Percentiles rank a stretch among this genome's conserved stretches.
phyloP scores from a whole-genome alignment of 92 coral and sea anemone species.

The Porites lobata region DNA sequence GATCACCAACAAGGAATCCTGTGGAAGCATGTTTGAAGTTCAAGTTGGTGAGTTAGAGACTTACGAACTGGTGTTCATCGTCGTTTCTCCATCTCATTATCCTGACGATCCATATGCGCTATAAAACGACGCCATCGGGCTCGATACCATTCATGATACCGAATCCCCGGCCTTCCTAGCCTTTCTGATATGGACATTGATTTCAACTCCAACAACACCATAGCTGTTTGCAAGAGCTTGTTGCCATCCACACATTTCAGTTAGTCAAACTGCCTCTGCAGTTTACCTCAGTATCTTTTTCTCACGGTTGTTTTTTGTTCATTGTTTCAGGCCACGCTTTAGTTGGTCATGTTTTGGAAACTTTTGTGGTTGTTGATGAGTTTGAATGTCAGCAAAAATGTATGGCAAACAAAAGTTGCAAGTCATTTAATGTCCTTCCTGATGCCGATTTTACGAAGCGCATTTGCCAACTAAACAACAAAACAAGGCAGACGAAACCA shows the following conservation, averaged over 20 bases:
- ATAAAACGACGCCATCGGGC: no score
- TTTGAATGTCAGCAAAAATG: slow-evolving; percentile 11
- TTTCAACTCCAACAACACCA: no score
- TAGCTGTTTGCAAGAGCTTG: no score
- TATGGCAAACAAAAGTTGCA: background rate
- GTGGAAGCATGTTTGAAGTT: background rate
- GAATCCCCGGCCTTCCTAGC: no score
- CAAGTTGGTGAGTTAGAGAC: background rate
- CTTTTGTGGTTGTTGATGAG: background rate
- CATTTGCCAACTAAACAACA: background rate
- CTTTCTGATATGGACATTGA: no score
- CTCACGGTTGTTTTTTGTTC: background rate
- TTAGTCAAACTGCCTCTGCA: no score
- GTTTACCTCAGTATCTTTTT: no score
- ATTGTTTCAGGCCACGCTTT: background rate
- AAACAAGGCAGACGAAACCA: background rate
- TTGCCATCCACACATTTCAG: no score
- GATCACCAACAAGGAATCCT: background rate
- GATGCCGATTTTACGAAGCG: background rate
- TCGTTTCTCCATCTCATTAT: no score
- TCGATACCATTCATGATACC: no score
- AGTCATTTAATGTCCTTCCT: background rate
- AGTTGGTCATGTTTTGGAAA: background rate
- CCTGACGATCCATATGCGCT: no score
- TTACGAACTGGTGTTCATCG: no score